Conservation (phyloP, 2,888 invertebrate genomes). For the Ischnus inquisitorius region DNA sequence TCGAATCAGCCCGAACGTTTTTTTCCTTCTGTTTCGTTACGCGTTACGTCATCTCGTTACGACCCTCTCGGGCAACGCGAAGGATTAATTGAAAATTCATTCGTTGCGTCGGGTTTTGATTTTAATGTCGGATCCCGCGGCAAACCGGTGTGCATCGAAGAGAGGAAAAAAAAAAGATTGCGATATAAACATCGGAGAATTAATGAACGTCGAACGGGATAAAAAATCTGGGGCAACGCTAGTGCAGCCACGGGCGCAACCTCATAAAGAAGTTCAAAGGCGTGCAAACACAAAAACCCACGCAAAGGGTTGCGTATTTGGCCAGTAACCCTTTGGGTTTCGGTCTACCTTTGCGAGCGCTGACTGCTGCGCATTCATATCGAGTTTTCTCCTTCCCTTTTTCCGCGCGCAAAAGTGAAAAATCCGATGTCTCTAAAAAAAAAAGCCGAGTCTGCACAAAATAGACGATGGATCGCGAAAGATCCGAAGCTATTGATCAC, state of each 20-base stretch:
- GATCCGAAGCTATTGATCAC: slow-evolving; percentile 1
- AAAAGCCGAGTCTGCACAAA: background rate
- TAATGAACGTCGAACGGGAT: slow-evolving; percentile 33
- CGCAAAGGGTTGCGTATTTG: background rate
- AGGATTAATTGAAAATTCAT: no score
- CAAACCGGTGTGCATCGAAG: no score
- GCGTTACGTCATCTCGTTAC: no score
- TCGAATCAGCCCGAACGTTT: no score
- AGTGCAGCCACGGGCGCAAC: no score
- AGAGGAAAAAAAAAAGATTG: slow-evolving; percentile 6
- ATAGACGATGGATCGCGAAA: background rate
- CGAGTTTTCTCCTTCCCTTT: background rate
- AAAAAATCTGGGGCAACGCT: slow-evolving; percentile 1
- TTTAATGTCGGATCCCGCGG: no score
- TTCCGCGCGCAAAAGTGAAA: background rate
- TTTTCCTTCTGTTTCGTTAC: no score
- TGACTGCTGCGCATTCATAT: background rate
- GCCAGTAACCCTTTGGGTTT: background rate
- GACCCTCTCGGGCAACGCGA: no score
- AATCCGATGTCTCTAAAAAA: background rate
- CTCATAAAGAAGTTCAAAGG: no score
- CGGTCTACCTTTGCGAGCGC: background rate
- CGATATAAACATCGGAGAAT: background rate
- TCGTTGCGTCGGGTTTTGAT: no score
- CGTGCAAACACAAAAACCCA: background rate